These are phyloP conservation scores for Trissolcus japonicus DNA, from an alignment of 2,888 invertebrate genomes.

Conservation along the genomic window DNA sequence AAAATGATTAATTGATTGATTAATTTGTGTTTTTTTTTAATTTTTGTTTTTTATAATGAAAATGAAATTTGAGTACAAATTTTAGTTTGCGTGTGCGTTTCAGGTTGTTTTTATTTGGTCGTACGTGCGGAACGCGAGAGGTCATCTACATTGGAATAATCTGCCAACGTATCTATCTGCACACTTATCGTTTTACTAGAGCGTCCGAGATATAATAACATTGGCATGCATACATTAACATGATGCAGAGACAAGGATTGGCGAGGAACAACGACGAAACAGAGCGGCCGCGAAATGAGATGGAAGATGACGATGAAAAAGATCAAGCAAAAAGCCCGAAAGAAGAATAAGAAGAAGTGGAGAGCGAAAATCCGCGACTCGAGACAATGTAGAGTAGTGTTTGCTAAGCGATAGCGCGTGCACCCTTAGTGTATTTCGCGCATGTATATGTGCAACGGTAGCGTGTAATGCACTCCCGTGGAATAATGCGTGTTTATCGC, in stretches of 20 bases:
- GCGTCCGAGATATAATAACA: slow-evolving; percentile 54
- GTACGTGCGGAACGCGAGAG: slow-evolving; percentile 49
- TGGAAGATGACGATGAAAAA: slow-evolving; percentile 5
- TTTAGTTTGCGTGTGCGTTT: slow-evolving; percentile 13
- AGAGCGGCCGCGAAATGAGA: slow-evolving; percentile 4
- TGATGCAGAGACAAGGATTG: slow-evolving; percentile 5
- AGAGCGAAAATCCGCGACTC: slow-evolving; percentile 52
- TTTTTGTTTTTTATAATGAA: too few relatives aligned
- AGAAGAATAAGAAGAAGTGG: slow-evolving; percentile 29
- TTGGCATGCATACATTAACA: slow-evolving; percentile 53
- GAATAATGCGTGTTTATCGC: slow-evolving; percentile 64
- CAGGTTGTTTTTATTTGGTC: slow-evolving; percentile 50
- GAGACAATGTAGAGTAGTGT: slow-evolving; percentile 57
- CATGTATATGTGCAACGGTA: slow-evolving; percentile 56
- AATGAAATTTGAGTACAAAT: too few relatives aligned
- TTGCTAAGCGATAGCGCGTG: slow-evolving; percentile 48
- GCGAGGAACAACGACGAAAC: slow-evolving; percentile 11
- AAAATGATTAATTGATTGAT: too few relatives aligned
- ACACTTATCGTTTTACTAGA: slow-evolving; percentile 52
- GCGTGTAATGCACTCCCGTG: slow-evolving; percentile 59
- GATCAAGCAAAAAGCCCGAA: slow-evolving; percentile 8
- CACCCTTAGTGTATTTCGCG: slow-evolving; percentile 48
- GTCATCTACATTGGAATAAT: slow-evolving; percentile 47
- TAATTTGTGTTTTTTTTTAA: too few relatives aligned
- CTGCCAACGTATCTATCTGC: slow-evolving; percentile 56